Evolutionary conservation across 2,797 vertebrate species (phyloP).

Genomic region (Eurystomus glaucurus): DNA sequence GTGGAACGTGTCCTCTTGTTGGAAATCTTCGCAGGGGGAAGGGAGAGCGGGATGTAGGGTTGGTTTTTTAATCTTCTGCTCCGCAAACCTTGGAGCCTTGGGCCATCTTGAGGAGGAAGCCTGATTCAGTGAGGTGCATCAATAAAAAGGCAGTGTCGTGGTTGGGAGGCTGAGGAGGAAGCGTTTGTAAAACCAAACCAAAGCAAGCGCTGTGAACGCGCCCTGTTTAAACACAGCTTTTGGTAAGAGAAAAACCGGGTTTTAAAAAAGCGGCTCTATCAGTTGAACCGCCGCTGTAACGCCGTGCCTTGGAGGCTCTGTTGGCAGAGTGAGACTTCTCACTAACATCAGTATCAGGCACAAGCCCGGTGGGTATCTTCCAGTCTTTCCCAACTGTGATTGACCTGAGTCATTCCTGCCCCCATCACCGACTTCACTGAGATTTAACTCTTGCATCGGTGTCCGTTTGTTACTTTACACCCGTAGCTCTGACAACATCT

Average conservation of each 20-base stretch:
- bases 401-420: background rate
- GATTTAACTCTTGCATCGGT: background rate
- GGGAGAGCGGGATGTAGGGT: background rate
- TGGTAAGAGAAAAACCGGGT: background rate
- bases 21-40: background rate
- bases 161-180: background rate
- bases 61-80: background rate
- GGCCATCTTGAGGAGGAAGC: background rate
- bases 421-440: background rate
- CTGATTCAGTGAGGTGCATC: background rate
- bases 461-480: background rate
- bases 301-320: background rate
- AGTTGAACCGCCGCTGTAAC: background rate
- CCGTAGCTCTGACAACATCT: background rate
- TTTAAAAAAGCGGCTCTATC: background rate
- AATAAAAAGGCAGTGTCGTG: background rate
- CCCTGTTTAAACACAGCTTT: background rate
- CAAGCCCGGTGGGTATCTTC: background rate
- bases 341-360: background rate
- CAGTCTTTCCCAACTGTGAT: background rate
- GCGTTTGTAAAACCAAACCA: background rate
- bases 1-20: background rate
- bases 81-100: background rate
- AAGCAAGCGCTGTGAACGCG: accelerated
- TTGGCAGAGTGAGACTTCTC: background rate